Conservation (phyloP, 2,113 vertebrate genomes). For the Thinocorus orbignyianus region DNA sequence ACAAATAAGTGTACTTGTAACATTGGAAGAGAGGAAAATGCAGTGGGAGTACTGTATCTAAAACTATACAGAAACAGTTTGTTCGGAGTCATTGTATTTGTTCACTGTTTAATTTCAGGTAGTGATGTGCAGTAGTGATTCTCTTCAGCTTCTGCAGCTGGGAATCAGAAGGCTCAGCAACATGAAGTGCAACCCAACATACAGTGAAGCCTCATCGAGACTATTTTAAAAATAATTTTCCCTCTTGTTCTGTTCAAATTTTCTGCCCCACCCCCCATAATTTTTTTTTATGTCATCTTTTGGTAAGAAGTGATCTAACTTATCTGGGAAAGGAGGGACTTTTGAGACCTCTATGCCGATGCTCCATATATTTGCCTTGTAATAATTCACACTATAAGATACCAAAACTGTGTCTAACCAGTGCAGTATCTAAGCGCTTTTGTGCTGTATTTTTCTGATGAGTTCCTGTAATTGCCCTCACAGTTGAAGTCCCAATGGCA, state of each 20-base stretch:
- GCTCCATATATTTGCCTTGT: neutral
- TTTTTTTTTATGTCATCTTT: neutral
- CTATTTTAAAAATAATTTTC: neutral
- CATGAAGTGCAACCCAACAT: rapidly evolving
- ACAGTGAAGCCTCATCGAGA: neutral
- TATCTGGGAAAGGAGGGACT: neutral
- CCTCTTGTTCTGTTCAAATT: neutral
- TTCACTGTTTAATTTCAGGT: neutral
- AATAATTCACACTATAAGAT: neutral
- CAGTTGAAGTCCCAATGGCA: neutral
- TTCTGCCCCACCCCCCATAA: neutral
- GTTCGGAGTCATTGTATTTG: neutral
- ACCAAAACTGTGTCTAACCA: neutral
- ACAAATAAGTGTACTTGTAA: neutral
- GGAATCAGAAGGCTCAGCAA: neutral
- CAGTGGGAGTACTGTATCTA: neutral
- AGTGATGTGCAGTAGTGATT: neutral
- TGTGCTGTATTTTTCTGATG: neutral
- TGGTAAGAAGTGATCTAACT: neutral
- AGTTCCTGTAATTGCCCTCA: neutral
- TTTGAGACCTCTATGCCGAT: neutral
- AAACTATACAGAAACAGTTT: neutral
- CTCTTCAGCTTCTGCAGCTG: neutral
- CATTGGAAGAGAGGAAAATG: neutral
- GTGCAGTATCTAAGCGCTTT: neutral